phyloP scores from a whole-genome alignment of 1,140 invertebrate genomes.

The Drosophila paulistorum region DNA sequence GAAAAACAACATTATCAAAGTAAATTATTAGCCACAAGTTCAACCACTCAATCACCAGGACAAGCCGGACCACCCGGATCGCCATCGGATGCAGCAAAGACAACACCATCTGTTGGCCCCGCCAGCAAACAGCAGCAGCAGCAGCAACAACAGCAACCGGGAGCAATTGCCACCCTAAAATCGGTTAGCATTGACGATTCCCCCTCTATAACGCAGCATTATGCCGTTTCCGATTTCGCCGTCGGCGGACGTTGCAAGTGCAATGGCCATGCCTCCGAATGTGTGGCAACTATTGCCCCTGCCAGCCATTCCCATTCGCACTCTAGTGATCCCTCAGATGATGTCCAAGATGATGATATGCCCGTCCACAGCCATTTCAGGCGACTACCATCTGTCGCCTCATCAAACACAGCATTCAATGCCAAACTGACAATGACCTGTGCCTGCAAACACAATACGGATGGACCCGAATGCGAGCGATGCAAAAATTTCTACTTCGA shows the following conservation, averaged over 20 bases:
- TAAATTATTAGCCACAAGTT: constrained; percentile 68
- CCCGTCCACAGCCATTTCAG: constrained; percentile 57
- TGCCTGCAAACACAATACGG: constrained; percentile 99
- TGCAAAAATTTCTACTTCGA: constrained; percentile 99
- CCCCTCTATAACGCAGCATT: constrained; percentile 86
- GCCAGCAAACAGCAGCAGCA: too few species aligned
- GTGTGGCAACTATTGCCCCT: constrained; percentile 82
- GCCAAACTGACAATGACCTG: constrained; percentile 88
- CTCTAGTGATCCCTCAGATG: constrained; percentile 81
- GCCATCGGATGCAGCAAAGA: not conserved
- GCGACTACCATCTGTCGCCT: constrained; percentile 36
- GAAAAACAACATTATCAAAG: constrained; percentile 74
- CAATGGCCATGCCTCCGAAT: constrained; percentile 98
- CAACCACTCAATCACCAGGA: constrained; percentile 18
- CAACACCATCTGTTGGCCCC: not conserved
- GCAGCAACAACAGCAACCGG: not conserved
- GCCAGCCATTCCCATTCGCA: not conserved
- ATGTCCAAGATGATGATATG: constrained; percentile 84
- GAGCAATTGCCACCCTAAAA: constrained; percentile 51
- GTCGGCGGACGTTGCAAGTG: constrained; percentile 99
- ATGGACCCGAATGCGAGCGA: constrained; percentile 98
- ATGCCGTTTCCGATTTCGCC: constrained; percentile 98
- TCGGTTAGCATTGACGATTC: constrained; percentile 67
- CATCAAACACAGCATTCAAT: constrained; percentile 83
- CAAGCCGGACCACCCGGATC: not conserved